Percentiles rank a stretch among this genome's conserved stretches.
phyloP scores from a whole-genome alignment of 1,140 invertebrate species.

The Achroia grisella region DNA sequence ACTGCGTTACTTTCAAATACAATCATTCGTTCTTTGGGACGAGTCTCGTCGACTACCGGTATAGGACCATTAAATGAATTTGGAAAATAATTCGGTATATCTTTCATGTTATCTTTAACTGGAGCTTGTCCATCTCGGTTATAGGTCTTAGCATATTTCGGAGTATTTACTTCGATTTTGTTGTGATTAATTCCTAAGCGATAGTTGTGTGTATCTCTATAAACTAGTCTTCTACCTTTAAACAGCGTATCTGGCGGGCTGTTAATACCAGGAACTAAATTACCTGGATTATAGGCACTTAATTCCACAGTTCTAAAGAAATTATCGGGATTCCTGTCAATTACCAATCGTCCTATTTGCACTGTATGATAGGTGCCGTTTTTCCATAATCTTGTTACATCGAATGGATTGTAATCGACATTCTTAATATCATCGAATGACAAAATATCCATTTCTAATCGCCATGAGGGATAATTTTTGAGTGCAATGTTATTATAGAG shows the following conservation, averaged over 20 bases:
- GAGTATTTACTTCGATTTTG: conserved; percentile 92
- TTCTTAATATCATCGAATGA: conserved; percentile 66
- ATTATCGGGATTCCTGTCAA: conserved; percentile 88
- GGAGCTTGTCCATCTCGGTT: conserved; percentile 87
- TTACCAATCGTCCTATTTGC: conserved; percentile 85
- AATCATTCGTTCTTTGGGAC: conserved; percentile 43
- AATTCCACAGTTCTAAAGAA: conserved; percentile 91
- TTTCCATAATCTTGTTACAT: conserved; percentile 84
- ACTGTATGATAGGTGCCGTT: conserved; percentile 88
- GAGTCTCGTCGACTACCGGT: conserved; percentile 57
- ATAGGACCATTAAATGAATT: conserved; percentile 90
- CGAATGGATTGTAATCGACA: conserved; percentile 77
- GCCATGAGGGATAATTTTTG: conserved; percentile 81
- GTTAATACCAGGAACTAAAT: conserved; percentile 90
- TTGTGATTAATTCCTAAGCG: conserved; percentile 89
- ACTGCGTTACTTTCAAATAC: conserved; percentile 75
- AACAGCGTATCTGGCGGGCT: conserved; percentile 90
- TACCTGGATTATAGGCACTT: conserved; percentile 87
- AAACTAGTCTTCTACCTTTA: conserved; percentile 88
- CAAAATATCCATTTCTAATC: conserved; percentile 75
- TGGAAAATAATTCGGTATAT: conserved; percentile 93
- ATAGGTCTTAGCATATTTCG: conserved; percentile 83
- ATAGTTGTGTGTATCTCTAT: conserved; percentile 90
- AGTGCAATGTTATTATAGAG: conserved; percentile 40
- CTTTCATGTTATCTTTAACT: conserved; percentile 77